Percentiles rank a stretch among this genome's conserved stretches.
Evolutionary conservation across 2,888 invertebrate genomes (phyloP).

Genomic region (Cosmia pyralina): DNA sequence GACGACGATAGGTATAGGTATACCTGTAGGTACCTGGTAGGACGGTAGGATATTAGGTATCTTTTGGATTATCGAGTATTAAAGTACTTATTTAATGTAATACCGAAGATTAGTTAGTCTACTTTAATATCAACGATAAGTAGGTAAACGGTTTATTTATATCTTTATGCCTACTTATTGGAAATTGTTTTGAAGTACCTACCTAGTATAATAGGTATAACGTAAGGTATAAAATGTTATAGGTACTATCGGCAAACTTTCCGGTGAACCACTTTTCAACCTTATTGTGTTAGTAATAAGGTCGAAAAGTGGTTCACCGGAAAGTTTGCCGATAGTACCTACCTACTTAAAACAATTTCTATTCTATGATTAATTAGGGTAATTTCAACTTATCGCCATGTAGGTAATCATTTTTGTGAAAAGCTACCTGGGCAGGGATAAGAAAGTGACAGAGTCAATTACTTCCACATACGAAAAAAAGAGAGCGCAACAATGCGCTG

Average conservation of each 20-base stretch:
- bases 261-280: no score
- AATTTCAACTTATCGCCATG: constrained; percentile 39
- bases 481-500: no score
- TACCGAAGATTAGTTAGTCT: constrained; percentile 42
- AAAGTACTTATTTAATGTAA: constrained; percentile 24
- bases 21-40: no score
- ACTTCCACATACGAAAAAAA: no score
- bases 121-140: constrained; percentile 47
- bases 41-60: constrained; percentile 24
- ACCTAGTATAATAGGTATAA: no score
- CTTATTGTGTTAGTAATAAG: no score
- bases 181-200: constrained; percentile 28
- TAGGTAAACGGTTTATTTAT: constrained; percentile 40
- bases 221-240: neutral
- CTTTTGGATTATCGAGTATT: constrained; percentile 40
- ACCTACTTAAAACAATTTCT: constrained; percentile 29
- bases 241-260: no score
- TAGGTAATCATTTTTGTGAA: constrained; percentile 25
- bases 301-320: no score
- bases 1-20: constrained; percentile 11
- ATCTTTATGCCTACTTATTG: constrained; percentile 21
- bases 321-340: no score
- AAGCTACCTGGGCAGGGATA: no score
- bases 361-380: constrained; percentile 39
- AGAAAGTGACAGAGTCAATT: no score